Conservation (phyloP, 92 coral and sea anemone species). For the Parazoanthus swiftii region DNA sequence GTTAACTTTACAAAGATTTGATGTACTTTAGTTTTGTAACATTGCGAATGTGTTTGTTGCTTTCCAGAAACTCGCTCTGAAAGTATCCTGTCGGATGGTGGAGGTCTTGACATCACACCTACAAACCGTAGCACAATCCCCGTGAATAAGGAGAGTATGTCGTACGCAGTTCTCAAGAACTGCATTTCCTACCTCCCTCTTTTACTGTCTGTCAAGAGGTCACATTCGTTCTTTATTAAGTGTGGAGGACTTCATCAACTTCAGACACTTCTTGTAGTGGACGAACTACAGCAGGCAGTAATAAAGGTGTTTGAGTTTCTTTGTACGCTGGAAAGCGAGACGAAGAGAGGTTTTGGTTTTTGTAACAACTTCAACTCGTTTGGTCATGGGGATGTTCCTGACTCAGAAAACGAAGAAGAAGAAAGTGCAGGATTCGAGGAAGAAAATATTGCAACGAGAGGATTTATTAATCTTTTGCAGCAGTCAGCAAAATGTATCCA, state of each 20-base stretch:
- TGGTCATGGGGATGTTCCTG: neutral
- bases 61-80: slow-evolving; percentile 26
- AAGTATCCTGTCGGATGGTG: neutral
- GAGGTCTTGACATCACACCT: neutral
- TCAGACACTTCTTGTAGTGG: slow-evolving; percentile 61
- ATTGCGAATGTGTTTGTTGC: neutral
- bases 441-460: slow-evolving; percentile 11
- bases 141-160: slow-evolving; percentile 22
- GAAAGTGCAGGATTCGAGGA: neutral
- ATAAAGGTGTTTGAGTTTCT: slow-evolving; percentile 73
- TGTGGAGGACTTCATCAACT: slow-evolving; percentile 86
- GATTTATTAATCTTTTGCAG: slow-evolving; percentile 9
- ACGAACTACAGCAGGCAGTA: slow-evolving; percentile 73
- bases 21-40: neutral
- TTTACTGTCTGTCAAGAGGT: slow-evolving; percentile 55
- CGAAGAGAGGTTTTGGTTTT: slow-evolving; percentile 12
- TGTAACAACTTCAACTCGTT: neutral
- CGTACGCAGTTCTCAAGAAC: slow-evolving; percentile 60
- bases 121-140: neutral
- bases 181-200: slow-evolving; percentile 58
- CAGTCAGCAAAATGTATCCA: slow-evolving; percentile 4
- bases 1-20: too few relatives aligned
- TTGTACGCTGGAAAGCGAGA: slow-evolving; percentile 60
- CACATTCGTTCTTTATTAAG: slow-evolving; percentile 67
- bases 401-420: slow-evolving; percentile 34